Conservation (phyloP, 2,113 vertebrate genomes). For the Aleadryas rufinucha region DNA sequence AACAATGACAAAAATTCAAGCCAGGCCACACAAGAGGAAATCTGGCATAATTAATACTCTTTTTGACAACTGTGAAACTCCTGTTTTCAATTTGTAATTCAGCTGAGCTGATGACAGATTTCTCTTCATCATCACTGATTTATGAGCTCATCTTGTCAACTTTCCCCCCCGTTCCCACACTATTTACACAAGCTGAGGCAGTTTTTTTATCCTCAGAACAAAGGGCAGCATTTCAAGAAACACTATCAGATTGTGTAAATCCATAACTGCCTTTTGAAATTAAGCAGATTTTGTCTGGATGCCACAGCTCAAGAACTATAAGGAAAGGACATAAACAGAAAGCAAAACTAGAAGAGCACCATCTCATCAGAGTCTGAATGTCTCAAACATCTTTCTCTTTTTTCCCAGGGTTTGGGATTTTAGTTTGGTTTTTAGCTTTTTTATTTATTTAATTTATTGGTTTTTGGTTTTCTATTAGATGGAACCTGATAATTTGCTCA, state of each 20-base stretch:
- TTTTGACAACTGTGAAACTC: not conserved
- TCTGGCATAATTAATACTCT: not conserved
- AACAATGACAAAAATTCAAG: not conserved
- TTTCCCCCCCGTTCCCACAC: not conserved
- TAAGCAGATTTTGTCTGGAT: not conserved
- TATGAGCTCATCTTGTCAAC: constrained; percentile 14
- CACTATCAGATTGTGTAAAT: not conserved
- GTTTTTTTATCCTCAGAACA: not conserved
- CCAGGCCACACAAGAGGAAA: not conserved
- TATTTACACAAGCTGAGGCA: not conserved
- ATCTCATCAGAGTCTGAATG: not conserved
- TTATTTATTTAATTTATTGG: not conserved
- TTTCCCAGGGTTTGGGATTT: not conserved
- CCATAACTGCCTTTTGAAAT: not conserved
- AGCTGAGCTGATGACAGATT: constrained; percentile 6
- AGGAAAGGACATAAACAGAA: not conserved
- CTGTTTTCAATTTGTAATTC: not conserved
- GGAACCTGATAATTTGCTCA: not conserved
- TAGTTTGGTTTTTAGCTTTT: not conserved
- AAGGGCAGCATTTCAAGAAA: not conserved
- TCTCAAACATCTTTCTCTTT: not conserved
- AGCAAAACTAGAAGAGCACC: not conserved
- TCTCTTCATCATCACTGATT: not conserved
- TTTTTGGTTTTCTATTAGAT: not conserved
- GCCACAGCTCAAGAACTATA: not conserved